Evolutionary conservation across 37 sponge, comb jelly and placozoan genomes (phyloP).

Genomic region (Ianthella basta): DNA sequence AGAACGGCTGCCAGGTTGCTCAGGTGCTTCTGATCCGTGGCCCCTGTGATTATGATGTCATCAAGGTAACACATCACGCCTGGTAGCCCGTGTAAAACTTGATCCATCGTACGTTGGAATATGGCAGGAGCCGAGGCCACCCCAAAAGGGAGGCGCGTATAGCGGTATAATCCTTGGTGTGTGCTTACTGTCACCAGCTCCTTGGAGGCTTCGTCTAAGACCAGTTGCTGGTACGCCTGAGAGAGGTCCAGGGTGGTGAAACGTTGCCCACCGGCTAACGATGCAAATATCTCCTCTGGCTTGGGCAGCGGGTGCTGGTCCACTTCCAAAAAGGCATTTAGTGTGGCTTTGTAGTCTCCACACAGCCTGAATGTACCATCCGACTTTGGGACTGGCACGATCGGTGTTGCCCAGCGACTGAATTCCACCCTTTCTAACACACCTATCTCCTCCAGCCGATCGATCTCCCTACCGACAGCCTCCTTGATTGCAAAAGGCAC

Average conservation of each 20-base stretch:
- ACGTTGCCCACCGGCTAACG: conserved; percentile 35
- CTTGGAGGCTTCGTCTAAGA: conserved; percentile 35
- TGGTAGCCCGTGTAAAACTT: no score
- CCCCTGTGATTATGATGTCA: conserved; percentile 25
- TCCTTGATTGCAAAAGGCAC: conserved; percentile 35
- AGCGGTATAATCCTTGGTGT: conserved; percentile 27
- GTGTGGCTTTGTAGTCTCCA: conserved; percentile 55
- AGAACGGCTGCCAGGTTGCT: neutral
- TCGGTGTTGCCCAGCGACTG: conserved; percentile 48
- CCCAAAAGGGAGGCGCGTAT: conserved; percentile 15
- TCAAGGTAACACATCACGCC: no score
- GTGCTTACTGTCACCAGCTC: conserved; percentile 35
- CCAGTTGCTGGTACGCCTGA: conserved; percentile 29
- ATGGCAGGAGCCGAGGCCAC: conserved; percentile 32
- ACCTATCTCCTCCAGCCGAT: conserved; percentile 32
- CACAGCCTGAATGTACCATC: conserved; percentile 18
- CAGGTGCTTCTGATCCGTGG: conserved; percentile 18
- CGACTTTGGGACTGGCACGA: conserved; percentile 23
- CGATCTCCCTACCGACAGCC: conserved; percentile 24
- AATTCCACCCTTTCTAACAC: conserved; percentile 29
- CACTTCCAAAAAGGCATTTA: neutral
- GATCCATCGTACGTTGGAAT: conserved; percentile 35
- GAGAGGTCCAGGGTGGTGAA: conserved; percentile 37
- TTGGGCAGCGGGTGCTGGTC: conserved; percentile 45
- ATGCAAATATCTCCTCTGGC: conserved; percentile 33